Evolutionary conservation across 1,140 invertebrate genomes (phyloP), one percentile per base, ranked within the genome.

Genomic region (Kradibia gibbosae): DNA sequence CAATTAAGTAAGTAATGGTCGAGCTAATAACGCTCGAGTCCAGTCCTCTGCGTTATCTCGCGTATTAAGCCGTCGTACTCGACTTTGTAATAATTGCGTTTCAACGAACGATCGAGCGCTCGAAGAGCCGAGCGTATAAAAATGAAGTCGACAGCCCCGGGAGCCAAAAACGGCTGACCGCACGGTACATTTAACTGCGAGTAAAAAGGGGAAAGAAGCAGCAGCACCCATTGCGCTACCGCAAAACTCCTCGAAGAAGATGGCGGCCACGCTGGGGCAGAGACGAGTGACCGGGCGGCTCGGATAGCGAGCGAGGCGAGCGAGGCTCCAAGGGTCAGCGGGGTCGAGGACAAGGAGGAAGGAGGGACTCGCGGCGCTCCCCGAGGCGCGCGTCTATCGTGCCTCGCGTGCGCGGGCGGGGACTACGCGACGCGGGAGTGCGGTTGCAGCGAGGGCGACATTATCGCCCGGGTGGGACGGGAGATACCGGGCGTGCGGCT

Each of bases 391-490:
- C 7, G 67, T 25, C 31, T 67, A 67, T 67, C 62, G 36, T 67
- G 31, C 4, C 15, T 73, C 55, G 79, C 83, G 50, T 76, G 85
- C 82, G 81, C 55, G 79, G 82, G 50, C 80, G 85, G 80, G 81
- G 78, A 85, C 42, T 62, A 55, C 73, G 20, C 45, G n/a, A 62
- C 39, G 83, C 39, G 67, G 31, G 62, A 67, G 82, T 82, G 85
- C 80, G 84, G 78, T 73, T 75, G 80, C 80, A 78, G 85, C 83
- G 84, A 85, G 85, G 84, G 86, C 84, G 85, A 88, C 87, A 86
- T 88, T 88, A 87, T 87, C 87, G 86, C 84, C 79, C 80, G 31
- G 50, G 50, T 85, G 84, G 20, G 13, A 45, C 22, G 28, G 34
- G 36, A 28, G 74, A 76, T 34, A 65, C 36, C n/a, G 57, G 48